A percentile compares a stretch with the other conserved stretches of the same genome.
Conservation (phyloP, 2,113 vertebrate species). For the Passer domesticus region DNA sequence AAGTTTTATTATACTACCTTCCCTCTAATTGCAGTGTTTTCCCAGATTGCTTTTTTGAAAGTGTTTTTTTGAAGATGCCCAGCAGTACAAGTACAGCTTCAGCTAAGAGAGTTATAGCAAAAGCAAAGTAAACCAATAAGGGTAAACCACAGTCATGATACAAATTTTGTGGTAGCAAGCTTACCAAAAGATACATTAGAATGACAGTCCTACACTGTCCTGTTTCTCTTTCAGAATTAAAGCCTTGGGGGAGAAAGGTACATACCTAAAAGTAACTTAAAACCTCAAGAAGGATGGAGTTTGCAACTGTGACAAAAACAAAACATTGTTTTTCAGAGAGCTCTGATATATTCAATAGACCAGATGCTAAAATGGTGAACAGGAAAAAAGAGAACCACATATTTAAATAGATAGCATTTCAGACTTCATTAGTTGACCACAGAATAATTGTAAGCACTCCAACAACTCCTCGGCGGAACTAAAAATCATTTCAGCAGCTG, state of each 20-base stretch:
- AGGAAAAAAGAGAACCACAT: neutral
- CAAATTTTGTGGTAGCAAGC: neutral
- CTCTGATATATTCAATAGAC: neutral
- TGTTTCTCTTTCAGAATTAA: neutral
- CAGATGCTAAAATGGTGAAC: neutral
- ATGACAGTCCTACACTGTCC: neutral
- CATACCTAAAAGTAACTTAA: neutral
- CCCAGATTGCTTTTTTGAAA: neutral
- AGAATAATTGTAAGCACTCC: neutral
- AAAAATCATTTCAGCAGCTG: neutral
- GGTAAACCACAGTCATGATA: constrained; percentile 29
- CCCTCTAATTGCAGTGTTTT: neutral
- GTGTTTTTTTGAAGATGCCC: neutral
- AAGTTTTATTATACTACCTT: neutral
- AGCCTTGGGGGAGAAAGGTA: neutral
- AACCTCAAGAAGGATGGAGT: neutral
- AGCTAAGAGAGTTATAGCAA: neutral
- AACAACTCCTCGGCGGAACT: neutral
- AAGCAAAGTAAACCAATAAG: neutral
- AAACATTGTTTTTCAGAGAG: neutral
- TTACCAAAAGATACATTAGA: neutral
- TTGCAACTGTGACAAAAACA: neutral
- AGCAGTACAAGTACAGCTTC: neutral
- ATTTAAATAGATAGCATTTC: neutral
- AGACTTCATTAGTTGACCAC: neutral